Conservation (phyloP, 2,888 invertebrate genomes). For the Mycalesis mineus region DNA sequence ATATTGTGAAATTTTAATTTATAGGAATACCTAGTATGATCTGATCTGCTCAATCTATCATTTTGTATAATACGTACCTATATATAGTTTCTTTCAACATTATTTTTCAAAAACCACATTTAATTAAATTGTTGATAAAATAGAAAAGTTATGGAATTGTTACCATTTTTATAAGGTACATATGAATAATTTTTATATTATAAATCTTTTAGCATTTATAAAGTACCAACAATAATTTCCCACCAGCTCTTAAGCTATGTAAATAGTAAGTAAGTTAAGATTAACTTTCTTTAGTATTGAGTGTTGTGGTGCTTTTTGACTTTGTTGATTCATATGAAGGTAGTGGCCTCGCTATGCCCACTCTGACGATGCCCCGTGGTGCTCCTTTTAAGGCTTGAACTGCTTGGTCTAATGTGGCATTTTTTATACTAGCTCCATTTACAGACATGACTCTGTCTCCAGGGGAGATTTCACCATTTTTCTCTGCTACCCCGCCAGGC, state of each 20-base stretch:
- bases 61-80: too few species aligned
- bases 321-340: conserved; percentile 65
- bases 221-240: not conserved
- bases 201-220: not conserved
- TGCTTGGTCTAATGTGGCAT: conserved; percentile 95
- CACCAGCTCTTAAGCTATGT: conserved; percentile 7
- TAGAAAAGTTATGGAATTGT: too few species aligned
- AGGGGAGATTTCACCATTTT: conserved; percentile 95
- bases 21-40: too few species aligned
- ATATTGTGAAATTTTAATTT: too few species aligned
- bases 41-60: too few species aligned
- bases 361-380: conserved; percentile 90
- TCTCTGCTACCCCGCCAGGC: conserved; percentile 98
- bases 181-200: not conserved
- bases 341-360: conserved; percentile 94
- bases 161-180: too few species aligned
- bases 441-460: conserved; percentile 96
- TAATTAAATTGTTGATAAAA: too few species aligned
- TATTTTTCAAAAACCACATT: too few species aligned
- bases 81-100: too few species aligned
- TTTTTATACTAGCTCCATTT: conserved; percentile 92
- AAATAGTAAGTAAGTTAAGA: conserved; percentile 36
- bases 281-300: conserved; percentile 68
- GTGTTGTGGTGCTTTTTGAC: conserved; percentile 62
- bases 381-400: conserved; percentile 97